phyloP scores from a whole-genome alignment of 2,797 vertebrate species.

The Ctenopoma multispine region DNA sequence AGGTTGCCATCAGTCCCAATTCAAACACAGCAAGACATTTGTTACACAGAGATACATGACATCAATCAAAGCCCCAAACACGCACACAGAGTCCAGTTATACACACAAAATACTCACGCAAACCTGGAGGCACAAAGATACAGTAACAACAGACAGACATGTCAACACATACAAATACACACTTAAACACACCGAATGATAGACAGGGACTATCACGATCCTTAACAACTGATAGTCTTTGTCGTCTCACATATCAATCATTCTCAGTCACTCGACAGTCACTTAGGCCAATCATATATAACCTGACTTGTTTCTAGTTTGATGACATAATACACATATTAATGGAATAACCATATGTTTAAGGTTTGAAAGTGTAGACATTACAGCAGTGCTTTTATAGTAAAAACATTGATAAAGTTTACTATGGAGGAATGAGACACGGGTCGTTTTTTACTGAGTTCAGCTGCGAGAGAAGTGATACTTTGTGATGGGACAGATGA shows the following conservation, averaged over 20 bases:
- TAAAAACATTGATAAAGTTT: constrained; percentile 32
- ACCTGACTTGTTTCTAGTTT: constrained; percentile 27
- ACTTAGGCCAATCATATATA: constrained; percentile 53
- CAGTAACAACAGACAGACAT: constrained; percentile 47
- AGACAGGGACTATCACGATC: constrained; percentile 75
- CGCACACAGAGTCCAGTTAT: constrained; percentile 48
- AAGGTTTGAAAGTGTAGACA: constrained; percentile 11
- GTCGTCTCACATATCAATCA: constrained; percentile 75
- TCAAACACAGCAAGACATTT: constrained; percentile 68
- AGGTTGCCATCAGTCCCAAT: constrained; percentile 57
- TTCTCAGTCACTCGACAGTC: constrained; percentile 50
- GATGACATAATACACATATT: too few relatives aligned
- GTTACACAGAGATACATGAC: constrained; percentile 62
- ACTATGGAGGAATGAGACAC: constrained; percentile 35
- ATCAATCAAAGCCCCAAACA: constrained; percentile 69
- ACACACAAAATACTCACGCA: constrained; percentile 65
- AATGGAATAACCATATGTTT: constrained; percentile 4
- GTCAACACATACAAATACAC: constrained; percentile 43
- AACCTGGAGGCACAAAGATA: constrained; percentile 62
- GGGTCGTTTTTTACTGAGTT: constrained; percentile 50
- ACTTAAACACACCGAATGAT: constrained; percentile 58
- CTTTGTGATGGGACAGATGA: constrained; percentile 55
- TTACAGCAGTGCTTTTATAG: not conserved
- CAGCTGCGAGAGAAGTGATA: constrained; percentile 53
- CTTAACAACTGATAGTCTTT: constrained; percentile 72